These are phyloP conservation scores for Anabacerthia variegaticeps DNA, from an alignment of 2,797 vertebrate species.

Conservation along the genomic window DNA sequence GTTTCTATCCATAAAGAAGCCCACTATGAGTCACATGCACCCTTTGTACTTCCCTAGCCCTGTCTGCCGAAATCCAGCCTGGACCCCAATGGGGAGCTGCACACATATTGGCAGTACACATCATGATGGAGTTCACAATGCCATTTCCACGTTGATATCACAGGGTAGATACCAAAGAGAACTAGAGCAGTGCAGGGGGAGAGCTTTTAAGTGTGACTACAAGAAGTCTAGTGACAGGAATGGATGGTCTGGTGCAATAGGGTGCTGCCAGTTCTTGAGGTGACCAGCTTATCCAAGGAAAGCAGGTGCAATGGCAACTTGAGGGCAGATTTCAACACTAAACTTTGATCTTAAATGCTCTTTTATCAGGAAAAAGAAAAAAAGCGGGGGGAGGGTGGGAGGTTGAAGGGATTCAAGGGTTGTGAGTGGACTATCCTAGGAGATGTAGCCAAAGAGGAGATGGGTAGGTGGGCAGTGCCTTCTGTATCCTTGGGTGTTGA, in stretches of 20 bases:
- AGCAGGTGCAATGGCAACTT: neutral
- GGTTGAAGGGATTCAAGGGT: neutral
- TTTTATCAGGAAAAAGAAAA: neutral
- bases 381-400: too few relatives aligned
- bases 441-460: neutral
- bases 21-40: accelerated
- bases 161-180: neutral
- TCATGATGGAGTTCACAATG: neutral
- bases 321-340: neutral
- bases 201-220: neutral
- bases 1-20: neutral
- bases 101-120: neutral
- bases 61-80: neutral
- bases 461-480: neutral
- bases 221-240: neutral
- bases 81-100: neutral
- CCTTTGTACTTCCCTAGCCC: neutral
- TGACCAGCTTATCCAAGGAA: neutral
- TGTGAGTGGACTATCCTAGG: neutral
- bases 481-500: neutral
- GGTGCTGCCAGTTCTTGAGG: neutral
- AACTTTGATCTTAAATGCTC: neutral
- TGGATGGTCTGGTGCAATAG: neutral
- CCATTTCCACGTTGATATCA: neutral
- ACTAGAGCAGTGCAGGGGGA: accelerated